Percentiles rank a stretch among this genome's conserved stretches.
These are phyloP conservation scores for Cyanoramphus novaezelandiae DNA, from an alignment of 2,113 vertebrate species.

Conservation along the genomic window DNA sequence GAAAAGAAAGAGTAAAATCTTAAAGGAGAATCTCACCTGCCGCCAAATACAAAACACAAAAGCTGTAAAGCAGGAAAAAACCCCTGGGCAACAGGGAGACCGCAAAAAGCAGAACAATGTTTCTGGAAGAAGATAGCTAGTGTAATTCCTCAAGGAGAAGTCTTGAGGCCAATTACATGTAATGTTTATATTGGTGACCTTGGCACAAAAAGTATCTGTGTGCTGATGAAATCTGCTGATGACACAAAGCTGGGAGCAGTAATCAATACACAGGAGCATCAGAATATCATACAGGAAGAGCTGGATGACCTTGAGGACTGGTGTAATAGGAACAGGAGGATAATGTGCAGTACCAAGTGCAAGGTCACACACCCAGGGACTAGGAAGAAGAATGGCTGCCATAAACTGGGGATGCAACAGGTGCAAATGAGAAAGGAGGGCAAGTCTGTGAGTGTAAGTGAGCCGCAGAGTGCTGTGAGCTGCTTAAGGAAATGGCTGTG, in stretches of 20 bases:
- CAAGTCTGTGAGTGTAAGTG: not conserved
- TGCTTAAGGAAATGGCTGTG: not conserved
- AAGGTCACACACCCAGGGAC: not conserved
- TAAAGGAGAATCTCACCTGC: not conserved
- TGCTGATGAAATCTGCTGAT: constrained; percentile 44
- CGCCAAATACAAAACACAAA: not conserved
- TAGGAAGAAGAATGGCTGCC: not conserved
- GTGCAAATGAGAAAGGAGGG: not conserved
- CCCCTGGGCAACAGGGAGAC: not conserved
- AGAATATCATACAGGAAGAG: not conserved
- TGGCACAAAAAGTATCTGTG: not conserved
- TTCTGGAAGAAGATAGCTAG: not conserved
- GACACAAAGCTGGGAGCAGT: constrained; percentile 1
- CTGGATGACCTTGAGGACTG: constrained; percentile 3
- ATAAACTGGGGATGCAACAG: not conserved
- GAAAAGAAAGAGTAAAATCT: not conserved
- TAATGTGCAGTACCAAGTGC: not conserved
- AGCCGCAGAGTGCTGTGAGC: not conserved
- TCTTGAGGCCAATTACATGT: constrained; percentile 2
- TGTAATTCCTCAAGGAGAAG: not conserved
- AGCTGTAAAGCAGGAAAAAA: not conserved
- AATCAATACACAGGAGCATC: constrained; percentile 19
- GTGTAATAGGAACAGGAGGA: not conserved
- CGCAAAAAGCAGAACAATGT: not conserved
- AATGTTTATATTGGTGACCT: constrained; percentile 27